Base-by-base conservation (phyloP, 2,113 vertebrate species). In the Oenanthe melanoleuca region DNA sequence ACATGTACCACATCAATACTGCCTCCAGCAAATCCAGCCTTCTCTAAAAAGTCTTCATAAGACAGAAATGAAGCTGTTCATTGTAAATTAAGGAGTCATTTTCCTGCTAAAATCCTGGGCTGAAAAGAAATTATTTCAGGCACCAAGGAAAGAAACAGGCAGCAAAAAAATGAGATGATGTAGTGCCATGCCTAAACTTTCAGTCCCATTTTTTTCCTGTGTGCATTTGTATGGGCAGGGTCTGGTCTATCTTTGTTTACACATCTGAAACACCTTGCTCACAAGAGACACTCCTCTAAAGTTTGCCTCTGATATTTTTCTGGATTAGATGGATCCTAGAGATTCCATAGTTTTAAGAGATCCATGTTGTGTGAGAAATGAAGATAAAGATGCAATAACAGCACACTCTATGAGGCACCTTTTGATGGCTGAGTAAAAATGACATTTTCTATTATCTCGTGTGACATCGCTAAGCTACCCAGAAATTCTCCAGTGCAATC, bases 401-500 rank as follows among this genome's bases (percentile, higher is more conserved):
- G 24, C 45, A 63, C 15, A 49, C 19, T 44, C 49, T 85, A 2
- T 42, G 73, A 94, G 49, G 53, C 40, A 52, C 45, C 59, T 83
- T 66, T 45, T 85, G 82, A 83, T 16, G 40, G 34, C 50, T 70
- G 63, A 80, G 72, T 42, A 52, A 83, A 96, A 86, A 88, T 71
- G 60, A 60, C 91, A 71, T 83, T 92, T 93, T 86, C 60, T 94
- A 2, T 88, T 80, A 47, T 85, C 57, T 66, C 44, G 1, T 31
- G 31, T 80, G 94, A 88, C 91, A 92, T 28, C 59, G 22, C 79
- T 59, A 90, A 92, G 88, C 89, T 78, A 80, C 67, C 65, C 67
- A 91, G 86, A 77, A 88, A 74, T 66, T 64, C 56, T 71, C 88
- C 56, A 78, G 67, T 66, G 56, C 33, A 40, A 78, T 56, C 34